phyloP scores from a whole-genome alignment of 2,888 invertebrate species.

The Zygaena filipendulae region DNA sequence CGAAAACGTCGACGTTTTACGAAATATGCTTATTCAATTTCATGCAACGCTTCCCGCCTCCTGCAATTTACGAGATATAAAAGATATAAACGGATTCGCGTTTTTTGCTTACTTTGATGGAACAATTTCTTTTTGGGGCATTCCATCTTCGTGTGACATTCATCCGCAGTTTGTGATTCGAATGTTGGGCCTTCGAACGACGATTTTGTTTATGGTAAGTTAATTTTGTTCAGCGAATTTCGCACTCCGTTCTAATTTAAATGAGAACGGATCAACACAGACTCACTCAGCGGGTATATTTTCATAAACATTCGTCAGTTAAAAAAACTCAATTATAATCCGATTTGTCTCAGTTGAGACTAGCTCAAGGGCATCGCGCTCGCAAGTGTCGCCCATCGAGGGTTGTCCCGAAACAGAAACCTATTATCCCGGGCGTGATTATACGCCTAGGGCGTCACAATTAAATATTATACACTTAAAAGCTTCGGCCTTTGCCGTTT shows the following conservation, averaged over 20 bases:
- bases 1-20: conserved; percentile 67
- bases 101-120: conserved; percentile 69
- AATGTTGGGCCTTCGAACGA: conserved; percentile 36
- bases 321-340: conserved; percentile 62
- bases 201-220: conserved; percentile 21
- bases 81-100: conserved; percentile 69
- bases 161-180: conserved; percentile 51
- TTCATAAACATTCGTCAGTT: conserved; percentile 42
- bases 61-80: conserved; percentile 70
- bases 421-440: conserved; percentile 70
- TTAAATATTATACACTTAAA: conserved; percentile 71
- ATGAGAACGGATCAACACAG: no score
- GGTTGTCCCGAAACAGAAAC: conserved; percentile 68
- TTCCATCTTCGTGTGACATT: conserved; percentile 60
- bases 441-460: conserved; percentile 70
- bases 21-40: conserved; percentile 71
- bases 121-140: conserved; percentile 65
- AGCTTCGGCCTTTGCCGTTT: conserved; percentile 70
- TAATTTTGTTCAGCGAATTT: conserved; percentile 4
- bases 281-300: no score
- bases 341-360: conserved; percentile 60
- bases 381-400: conserved; percentile 60
- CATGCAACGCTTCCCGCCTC: conserved; percentile 70
- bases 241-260: no score
- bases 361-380: conserved; percentile 57